Evolutionary conservation across 2,888 invertebrate genomes (phyloP), one percentile per base, ranked within the genome.

Genomic region (Lampropteryx suffumata): DNA sequence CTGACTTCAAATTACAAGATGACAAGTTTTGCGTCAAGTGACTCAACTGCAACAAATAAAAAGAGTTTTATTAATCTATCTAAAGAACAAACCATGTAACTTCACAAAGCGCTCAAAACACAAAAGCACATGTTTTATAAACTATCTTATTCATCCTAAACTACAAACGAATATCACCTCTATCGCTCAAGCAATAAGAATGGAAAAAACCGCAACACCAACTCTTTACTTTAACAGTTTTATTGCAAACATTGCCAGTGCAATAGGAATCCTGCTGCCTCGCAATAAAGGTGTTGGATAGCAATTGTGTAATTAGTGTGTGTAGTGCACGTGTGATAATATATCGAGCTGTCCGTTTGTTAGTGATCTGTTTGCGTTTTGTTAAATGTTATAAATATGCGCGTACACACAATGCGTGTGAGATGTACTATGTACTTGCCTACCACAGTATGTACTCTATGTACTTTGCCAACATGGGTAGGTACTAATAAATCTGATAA

Each of bases 11-110:
- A 21, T 35, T 21, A 44, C 42, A 33, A 34, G 17, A 34, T 44
- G 30, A 48, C 42, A 46, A 53, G 41, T 33, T 42, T 32, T 32
- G 24, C 46, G 35, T 28, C 33, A 43, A 44, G 50, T 50, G 53
- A 57, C 30, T 57, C 53, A 49, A 49, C 52, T 27, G 52, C 49
- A 47, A 39, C 41, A 50, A 50, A 55, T 48, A 53, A 57, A 56
- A 59, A 28, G 29, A 43, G 24, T 43, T 56, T 50, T 50, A 57
- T 55, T 54, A 49, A 52, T 55, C 58, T 56, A 57, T 61, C 51
- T 57, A 55, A 46, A 55, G 50, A 51, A 48, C 44, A 43, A 44
- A 48, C 50, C 48, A 30, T 24, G 52, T 56, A 55, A 52, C 50
- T 42, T 36, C 42, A 55, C 57, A 59, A 52, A 63, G 53, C 55